Percentiles rank a stretch among this genome's conserved stretches.
These are phyloP conservation scores for Sphyrna mokarran DNA, from an alignment of 2,113 vertebrate genomes.

Conservation along the genomic window DNA sequence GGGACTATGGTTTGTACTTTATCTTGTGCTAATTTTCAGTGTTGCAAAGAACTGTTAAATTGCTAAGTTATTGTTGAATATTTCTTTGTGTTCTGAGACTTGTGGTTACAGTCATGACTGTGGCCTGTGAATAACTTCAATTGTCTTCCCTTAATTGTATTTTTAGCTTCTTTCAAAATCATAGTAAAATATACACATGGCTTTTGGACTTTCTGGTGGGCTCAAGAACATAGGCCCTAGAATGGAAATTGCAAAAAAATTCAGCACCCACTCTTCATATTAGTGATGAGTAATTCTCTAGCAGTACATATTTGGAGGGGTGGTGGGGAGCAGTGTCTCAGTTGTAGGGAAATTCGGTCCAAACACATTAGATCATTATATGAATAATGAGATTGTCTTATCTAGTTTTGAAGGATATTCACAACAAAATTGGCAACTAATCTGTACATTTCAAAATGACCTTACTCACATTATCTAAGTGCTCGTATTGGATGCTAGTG, in stretches of 20 bases:
- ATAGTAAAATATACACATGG: too few species aligned
- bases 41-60: neutral
- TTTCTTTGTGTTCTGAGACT: too few species aligned
- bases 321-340: neutral
- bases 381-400: too few species aligned
- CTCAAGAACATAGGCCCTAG: too few species aligned
- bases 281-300: neutral
- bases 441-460: neutral
- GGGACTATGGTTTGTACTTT: neutral
- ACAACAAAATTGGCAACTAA: neutral
- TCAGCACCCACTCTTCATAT: neutral
- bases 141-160: too few species aligned
- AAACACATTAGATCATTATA: neutral
- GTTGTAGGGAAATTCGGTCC: neutral
- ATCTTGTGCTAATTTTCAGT: too few species aligned
- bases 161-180: too few species aligned
- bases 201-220: too few species aligned
- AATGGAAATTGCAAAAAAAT: too few species aligned
- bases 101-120: too few species aligned
- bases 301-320: neutral
- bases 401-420: neutral
- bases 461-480: neutral
- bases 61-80: too few species aligned
- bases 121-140: too few species aligned
- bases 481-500: neutral